Evolutionary conservation across 2,113 vertebrate genomes (phyloP).

Genomic region (Poeciliopsis turrubarensis): DNA sequence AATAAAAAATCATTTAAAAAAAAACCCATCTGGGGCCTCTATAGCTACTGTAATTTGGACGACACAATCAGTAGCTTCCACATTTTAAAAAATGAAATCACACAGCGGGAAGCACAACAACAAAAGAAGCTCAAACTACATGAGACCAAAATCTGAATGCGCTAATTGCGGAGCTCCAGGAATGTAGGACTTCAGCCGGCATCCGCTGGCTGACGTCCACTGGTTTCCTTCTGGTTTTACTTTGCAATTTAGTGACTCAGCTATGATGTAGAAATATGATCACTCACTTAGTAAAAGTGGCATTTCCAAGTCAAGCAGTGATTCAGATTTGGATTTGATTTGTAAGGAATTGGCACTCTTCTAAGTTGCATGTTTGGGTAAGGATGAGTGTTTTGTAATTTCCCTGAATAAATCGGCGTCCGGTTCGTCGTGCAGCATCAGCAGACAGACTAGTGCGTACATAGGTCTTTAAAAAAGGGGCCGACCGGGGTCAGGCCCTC

Average conservation of each 20-base stretch:
- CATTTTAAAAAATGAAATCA: neutral
- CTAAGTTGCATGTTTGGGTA: rapidly evolving
- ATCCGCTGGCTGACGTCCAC: neutral
- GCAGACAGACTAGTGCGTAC: too few relatives aligned
- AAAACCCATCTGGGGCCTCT: neutral
- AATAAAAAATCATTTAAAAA: too few relatives aligned
- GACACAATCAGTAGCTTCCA: neutral
- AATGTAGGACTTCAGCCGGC: neutral
- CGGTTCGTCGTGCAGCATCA: neutral
- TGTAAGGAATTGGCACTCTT: neutral
- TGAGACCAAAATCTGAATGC: neutral
- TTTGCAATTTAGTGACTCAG: neutral
- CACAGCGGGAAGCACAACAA: neutral
- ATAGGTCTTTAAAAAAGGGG: neutral
- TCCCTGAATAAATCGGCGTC: neutral
- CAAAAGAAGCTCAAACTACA: neutral
- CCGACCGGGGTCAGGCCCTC: neutral
- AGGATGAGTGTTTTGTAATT: neutral
- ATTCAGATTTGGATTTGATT: neutral
- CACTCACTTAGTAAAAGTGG: neutral
- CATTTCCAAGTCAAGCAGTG: neutral
- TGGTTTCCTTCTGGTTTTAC: too few relatives aligned
- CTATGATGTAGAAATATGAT: neutral
- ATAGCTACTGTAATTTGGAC: neutral
- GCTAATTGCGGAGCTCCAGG: too few relatives aligned